A percentile compares a stretch with the other conserved stretches of the same genome.
These are phyloP conservation scores for Pecten maximus DNA, from an alignment of 2,888 invertebrate species.

Conservation along the genomic window DNA sequence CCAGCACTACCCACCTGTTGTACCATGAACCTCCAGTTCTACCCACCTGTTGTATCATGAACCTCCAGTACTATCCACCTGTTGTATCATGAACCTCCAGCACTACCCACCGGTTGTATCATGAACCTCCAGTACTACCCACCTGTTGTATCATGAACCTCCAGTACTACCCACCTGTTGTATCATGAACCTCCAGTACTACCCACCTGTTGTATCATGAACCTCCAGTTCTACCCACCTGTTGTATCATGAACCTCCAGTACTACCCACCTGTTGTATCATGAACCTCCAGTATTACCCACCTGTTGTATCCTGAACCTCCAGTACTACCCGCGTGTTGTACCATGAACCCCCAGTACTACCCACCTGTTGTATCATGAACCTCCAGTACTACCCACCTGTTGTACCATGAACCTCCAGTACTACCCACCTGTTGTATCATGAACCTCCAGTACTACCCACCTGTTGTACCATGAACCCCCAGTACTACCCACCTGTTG, in stretches of 20 bases:
- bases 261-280: slow-evolving; percentile 45
- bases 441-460: slow-evolving; percentile 36
- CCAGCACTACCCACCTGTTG: slow-evolving; percentile 41
- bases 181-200: slow-evolving; percentile 44
- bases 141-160: slow-evolving; percentile 53
- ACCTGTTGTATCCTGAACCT: slow-evolving; percentile 53
- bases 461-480: slow-evolving; percentile 52
- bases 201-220: slow-evolving; percentile 51
- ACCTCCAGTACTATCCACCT: slow-evolving; percentile 38
- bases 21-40: slow-evolving; percentile 44
- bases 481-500: slow-evolving; percentile 41
- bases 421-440: slow-evolving; percentile 45
- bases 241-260: slow-evolving; percentile 51
- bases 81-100: slow-evolving; percentile 51
- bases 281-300: slow-evolving; percentile 37
- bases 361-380: slow-evolving; percentile 51
- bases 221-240: slow-evolving; percentile 39
- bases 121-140: slow-evolving; percentile 36
- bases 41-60: slow-evolving; percentile 51
- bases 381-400: slow-evolving; percentile 39
- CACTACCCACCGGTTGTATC: slow-evolving; percentile 45
- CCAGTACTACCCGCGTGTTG: slow-evolving; percentile 40
- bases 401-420: slow-evolving; percentile 51
- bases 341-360: slow-evolving; percentile 43
- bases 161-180: slow-evolving; percentile 42